These are phyloP conservation scores for Hedya salicella DNA, from an alignment of 2,888 invertebrate genomes.

Conservation along the genomic window DNA sequence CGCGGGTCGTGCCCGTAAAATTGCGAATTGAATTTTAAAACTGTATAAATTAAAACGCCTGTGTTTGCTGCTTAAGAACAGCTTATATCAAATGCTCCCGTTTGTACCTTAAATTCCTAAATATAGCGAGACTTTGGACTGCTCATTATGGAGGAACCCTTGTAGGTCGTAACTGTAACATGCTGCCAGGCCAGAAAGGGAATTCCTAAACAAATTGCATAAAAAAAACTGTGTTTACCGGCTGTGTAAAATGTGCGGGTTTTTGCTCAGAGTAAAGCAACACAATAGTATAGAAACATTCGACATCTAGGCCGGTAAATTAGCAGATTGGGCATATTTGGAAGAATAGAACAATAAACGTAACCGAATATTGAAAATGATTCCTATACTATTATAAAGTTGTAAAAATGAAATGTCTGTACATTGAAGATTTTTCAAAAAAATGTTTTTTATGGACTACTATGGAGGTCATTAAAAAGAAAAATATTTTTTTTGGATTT, in stretches of 20 bases:
- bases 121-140: constrained; percentile 8
- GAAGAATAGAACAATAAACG: too few relatives aligned
- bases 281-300: too few relatives aligned
- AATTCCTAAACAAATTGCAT: constrained; percentile 48
- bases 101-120: constrained; percentile 15
- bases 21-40: constrained; percentile 31
- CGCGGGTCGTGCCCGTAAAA: constrained; percentile 13
- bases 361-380: too few relatives aligned
- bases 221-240: constrained; percentile 48
- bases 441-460: too few relatives aligned
- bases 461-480: too few relatives aligned
- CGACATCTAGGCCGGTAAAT: too few relatives aligned
- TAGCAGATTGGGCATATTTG: too few relatives aligned
- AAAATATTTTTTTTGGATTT: too few relatives aligned
- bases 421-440: too few relatives aligned
- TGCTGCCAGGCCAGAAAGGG: constrained; percentile 48
- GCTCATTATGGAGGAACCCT: constrained; percentile 27
- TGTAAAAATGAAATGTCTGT: too few relatives aligned
- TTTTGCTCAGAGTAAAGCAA: not conserved
- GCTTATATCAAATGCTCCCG: constrained; percentile 4
- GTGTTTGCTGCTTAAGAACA: constrained; percentile 6
- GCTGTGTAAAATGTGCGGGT: constrained; percentile 44
- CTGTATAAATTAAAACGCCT: constrained; percentile 27
- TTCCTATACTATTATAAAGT: too few relatives aligned
- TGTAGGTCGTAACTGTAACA: constrained; percentile 36